Evolutionary conservation across 2,113 vertebrate species (phyloP), one percentile per base, ranked within the genome.

Genomic region (Aramus guarauna): DNA sequence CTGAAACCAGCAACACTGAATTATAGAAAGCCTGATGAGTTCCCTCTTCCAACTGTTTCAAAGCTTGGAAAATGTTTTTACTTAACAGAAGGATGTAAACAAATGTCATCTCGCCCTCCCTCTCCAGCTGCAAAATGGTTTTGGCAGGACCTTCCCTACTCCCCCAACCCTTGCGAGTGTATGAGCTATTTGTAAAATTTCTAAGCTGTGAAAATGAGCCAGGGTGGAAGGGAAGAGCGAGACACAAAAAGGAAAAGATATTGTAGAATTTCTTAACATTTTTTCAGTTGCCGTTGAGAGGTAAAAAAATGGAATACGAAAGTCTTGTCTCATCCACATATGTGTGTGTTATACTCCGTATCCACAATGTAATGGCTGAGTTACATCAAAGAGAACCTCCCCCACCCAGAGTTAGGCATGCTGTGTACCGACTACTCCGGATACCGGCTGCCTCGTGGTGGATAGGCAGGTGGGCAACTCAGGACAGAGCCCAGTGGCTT

Each of bases 151-250:
- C 86, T 69, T 91, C 92, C 74, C 74, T 96, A 96, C 92, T 93
- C 96, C 95, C 50, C 91, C 95, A 92, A 5, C 80, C 91, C 77
- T 89, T 91, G 87, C 67, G 90, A 96, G 94, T 55, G 90, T 87
- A 79, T 71, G 84, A 96, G 96, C 94, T 96, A 95, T 96, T 96
- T 90, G 96, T 97, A 90, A 94, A 93, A 96, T 93, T 88, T 96
- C 91, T 96, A 69, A 94, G 94, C 88, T 94, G 80, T 90, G 74
- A 94, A 97, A 95, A 79, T 43, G 86, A 97, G 90, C 78, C 85
- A 86, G 85, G 72, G 77, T 96, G 52, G 90, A 92, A 91, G 59
- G 62, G 63, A 72, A 91, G 91, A 95, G 58, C 23, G 80, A 95
- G 78, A 81, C 36, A 64, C 16, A 67, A 50, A 95, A 95, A 82